phyloP scores from a whole-genome alignment of 2,113 vertebrate genomes.

The Hassar affinis region DNA sequence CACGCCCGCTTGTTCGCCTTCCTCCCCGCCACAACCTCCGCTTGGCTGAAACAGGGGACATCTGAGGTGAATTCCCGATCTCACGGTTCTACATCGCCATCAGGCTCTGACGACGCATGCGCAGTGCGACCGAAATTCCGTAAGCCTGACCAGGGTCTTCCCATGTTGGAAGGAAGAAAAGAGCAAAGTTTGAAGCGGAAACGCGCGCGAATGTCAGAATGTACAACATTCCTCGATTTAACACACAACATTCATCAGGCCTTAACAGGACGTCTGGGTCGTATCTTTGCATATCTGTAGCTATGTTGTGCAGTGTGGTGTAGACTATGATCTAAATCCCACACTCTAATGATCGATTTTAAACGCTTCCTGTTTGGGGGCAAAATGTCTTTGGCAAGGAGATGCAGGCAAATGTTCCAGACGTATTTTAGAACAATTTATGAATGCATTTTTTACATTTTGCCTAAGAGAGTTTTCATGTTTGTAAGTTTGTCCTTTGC shows the following conservation, averaged over 20 bases:
- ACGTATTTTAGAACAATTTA: too few species aligned
- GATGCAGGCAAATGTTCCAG: too few species aligned
- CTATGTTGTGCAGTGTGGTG: not conserved
- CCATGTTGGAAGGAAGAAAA: not conserved
- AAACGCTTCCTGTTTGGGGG: not conserved
- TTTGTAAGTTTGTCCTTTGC: not conserved
- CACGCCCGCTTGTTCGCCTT: not conserved
- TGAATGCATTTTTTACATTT: too few species aligned
- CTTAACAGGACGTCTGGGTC: not conserved
- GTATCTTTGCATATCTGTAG: too few species aligned
- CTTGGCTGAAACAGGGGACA: not conserved
- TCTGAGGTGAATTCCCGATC: constrained; percentile 29
- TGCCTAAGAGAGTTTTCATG: not conserved
- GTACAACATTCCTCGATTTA: not conserved
- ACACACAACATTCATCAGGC: too few species aligned
- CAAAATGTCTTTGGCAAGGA: not conserved
- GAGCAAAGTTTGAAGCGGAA: not conserved
- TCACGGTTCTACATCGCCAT: constrained; percentile 28
- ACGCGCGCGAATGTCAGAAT: not conserved
- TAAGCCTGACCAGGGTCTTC: not conserved
- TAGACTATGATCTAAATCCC: not conserved
- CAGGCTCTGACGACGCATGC: constrained; percentile 7
- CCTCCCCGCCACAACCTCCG: not conserved
- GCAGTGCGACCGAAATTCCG: constrained; percentile 29
- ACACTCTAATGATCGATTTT: not conserved